A percentile compares a stretch with the other conserved stretches of the same genome.
Conservation (phyloP, 2,888 invertebrate genomes). For the Stegophylla sp. region DNA sequence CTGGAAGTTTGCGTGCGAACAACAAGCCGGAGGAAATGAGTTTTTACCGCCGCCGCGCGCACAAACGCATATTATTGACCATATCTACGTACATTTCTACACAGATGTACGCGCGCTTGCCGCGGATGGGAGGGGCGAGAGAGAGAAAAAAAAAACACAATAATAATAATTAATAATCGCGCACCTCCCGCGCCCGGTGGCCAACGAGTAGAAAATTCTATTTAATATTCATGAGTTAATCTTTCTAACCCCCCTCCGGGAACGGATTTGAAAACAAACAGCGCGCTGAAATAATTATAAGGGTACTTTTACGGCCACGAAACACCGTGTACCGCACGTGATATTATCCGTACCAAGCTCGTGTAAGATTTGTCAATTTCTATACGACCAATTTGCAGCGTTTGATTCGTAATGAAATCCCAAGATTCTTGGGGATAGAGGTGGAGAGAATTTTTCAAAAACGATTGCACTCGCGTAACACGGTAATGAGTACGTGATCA, state of each 20-base stretch:
- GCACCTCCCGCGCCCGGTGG: background rate
- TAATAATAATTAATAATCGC: background rate
- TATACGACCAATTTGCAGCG: background rate
- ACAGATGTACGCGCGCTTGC: background rate
- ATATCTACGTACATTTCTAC: too few species aligned
- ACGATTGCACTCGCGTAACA: too few species aligned
- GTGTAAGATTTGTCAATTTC: constrained; percentile 14
- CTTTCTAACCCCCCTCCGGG: background rate
- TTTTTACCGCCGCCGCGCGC: background rate
- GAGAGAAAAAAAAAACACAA: background rate
- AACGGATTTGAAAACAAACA: constrained; percentile 26
- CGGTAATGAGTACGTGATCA: too few species aligned
- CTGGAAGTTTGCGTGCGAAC: background rate
- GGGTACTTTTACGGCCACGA: background rate
- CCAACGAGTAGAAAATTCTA: background rate
- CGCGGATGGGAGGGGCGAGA: background rate
- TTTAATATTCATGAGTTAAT: constrained; percentile 16
- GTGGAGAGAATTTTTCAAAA: too few species aligned
- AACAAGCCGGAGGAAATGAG: background rate
- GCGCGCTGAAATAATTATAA: constrained; percentile 11
- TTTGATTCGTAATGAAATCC: too few species aligned
- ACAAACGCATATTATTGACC: too few species aligned
- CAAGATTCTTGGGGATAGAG: too few species aligned
- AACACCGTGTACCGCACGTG: too few species aligned
- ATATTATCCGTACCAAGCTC: background rate